These are phyloP conservation scores for Panurus biarmicus DNA, from an alignment of 2,113 vertebrate species.

Conservation along the genomic window DNA sequence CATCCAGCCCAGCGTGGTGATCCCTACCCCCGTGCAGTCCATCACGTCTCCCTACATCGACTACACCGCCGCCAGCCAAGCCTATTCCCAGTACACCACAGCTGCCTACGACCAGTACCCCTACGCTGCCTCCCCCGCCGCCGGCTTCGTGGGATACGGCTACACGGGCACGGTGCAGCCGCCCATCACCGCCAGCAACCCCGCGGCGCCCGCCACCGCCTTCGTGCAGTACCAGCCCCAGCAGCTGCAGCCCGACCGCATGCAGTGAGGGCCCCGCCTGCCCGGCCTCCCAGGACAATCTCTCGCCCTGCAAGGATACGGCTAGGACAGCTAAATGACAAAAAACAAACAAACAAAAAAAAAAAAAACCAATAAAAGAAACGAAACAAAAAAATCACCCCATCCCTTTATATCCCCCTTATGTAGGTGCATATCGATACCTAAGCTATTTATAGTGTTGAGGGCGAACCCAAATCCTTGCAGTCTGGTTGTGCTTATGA, in stretches of 20 bases:
- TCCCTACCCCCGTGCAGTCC: constrained; percentile 81
- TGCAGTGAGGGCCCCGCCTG: constrained; percentile 73
- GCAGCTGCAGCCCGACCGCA: constrained; percentile 89
- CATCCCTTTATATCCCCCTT: not conserved
- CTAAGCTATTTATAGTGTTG: constrained; percentile 66
- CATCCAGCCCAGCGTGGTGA: constrained; percentile 87
- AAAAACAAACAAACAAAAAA: not conserved
- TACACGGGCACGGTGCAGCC: constrained; percentile 77
- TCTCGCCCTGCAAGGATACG: not conserved
- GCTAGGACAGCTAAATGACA: not conserved
- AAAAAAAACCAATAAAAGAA: not conserved
- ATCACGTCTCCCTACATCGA: constrained; percentile 86
- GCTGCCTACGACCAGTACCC: constrained; percentile 91
- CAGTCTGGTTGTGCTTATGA: constrained; percentile 18
- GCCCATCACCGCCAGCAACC: constrained; percentile 60
- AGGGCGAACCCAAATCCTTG: not conserved
- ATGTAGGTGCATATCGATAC: constrained; percentile 45
- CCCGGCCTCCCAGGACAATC: not conserved
- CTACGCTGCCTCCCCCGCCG: constrained; percentile 82
- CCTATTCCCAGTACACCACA: constrained; percentile 84
- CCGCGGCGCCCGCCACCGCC: constrained; percentile 64
- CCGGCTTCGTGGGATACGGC: constrained; percentile 80
- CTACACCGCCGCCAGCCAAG: constrained; percentile 78
- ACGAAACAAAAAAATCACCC: not conserved
- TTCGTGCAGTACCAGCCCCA: constrained; percentile 88